Evolutionary conservation across 2,888 invertebrate species (phyloP).

Genomic region (Drosophila quinaria): DNA sequence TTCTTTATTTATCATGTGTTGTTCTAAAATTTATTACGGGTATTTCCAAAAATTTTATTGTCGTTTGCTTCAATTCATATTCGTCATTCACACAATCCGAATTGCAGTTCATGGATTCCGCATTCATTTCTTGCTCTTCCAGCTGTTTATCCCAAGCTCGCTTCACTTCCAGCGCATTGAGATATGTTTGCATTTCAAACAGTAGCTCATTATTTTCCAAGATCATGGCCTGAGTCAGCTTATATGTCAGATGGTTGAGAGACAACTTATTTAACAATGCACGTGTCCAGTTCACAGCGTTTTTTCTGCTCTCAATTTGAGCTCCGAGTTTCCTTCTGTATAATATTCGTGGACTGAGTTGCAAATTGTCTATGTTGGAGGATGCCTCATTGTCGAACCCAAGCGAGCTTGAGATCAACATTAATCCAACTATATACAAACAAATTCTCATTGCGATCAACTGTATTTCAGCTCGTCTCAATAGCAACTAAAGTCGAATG

Average conservation of each 20-base stretch:
- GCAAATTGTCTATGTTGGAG: not conserved
- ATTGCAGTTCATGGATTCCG: not conserved
- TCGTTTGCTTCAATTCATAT: constrained; percentile 29
- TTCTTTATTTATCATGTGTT: not conserved
- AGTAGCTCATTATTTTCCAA: constrained; percentile 10
- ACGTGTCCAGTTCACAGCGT: not conserved
- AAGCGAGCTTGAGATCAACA: constrained; percentile 13
- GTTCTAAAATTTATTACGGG: not conserved
- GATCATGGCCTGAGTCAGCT: constrained; percentile 32
- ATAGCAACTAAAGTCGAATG: constrained; percentile 4
- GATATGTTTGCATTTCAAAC: constrained; percentile 44
- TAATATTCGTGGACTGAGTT: constrained; percentile 43
- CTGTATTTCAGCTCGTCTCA: not conserved
- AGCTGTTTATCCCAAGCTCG: constrained; percentile 9
- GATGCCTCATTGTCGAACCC: not conserved
- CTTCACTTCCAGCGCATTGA: constrained; percentile 18
- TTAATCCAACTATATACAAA: not conserved
- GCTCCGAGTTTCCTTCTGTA: constrained; percentile 10
- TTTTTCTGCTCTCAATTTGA: accelerated
- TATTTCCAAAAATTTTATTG: not conserved
- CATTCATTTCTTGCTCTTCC: not conserved
- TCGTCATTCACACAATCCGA: constrained; percentile 19
- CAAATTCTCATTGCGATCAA: constrained; percentile 11
- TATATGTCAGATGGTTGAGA: constrained; percentile 8
- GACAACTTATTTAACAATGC: constrained; percentile 20